Evolutionary conservation across 2,888 invertebrate genomes (phyloP).

Genomic region (Cactoblastis cactorum): DNA sequence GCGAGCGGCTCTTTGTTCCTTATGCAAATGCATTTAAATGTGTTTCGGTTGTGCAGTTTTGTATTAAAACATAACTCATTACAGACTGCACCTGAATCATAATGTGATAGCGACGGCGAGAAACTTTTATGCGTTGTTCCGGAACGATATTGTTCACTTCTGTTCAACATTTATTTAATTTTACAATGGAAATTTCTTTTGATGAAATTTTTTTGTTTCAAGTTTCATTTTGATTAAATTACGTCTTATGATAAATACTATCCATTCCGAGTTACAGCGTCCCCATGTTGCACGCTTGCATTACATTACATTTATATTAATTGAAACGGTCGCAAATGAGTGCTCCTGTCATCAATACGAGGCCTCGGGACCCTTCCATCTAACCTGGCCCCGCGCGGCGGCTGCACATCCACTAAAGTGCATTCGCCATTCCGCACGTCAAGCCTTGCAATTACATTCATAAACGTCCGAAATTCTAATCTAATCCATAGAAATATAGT

Average conservation of each 20-base stretch:
- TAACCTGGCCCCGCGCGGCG: slow-evolving; percentile 64
- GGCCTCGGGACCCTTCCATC: slow-evolving; percentile 67
- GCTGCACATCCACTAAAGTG: slow-evolving; percentile 69
- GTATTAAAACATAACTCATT: slow-evolving; percentile 11
- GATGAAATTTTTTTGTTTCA: neutral
- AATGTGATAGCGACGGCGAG: slow-evolving; percentile 1
- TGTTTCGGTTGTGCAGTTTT: slow-evolving; percentile 5
- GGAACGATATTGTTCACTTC: neutral
- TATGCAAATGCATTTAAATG: slow-evolving; percentile 10
- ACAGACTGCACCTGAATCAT: slow-evolving; percentile 10
- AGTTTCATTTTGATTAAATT: neutral
- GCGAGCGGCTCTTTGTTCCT: slow-evolving; percentile 4
- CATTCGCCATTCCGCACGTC: slow-evolving; percentile 66
- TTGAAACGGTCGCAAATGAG: slow-evolving; percentile 63
- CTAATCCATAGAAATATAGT: slow-evolving; percentile 24
- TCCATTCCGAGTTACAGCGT: neutral
- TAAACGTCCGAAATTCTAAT: slow-evolving; percentile 29
- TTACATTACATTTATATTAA: slow-evolving; percentile 64
- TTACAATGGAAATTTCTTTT: neutral
- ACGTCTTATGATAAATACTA: slow-evolving; percentile 7
- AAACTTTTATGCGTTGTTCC: neutral
- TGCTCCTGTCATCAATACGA: slow-evolving; percentile 63
- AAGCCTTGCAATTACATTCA: slow-evolving; percentile 56
- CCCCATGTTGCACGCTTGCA: slow-evolving; percentile 23
- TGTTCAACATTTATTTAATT: neutral